Conservation (phyloP, 2,113 vertebrate species). For the Chamaea fasciata region DNA sequence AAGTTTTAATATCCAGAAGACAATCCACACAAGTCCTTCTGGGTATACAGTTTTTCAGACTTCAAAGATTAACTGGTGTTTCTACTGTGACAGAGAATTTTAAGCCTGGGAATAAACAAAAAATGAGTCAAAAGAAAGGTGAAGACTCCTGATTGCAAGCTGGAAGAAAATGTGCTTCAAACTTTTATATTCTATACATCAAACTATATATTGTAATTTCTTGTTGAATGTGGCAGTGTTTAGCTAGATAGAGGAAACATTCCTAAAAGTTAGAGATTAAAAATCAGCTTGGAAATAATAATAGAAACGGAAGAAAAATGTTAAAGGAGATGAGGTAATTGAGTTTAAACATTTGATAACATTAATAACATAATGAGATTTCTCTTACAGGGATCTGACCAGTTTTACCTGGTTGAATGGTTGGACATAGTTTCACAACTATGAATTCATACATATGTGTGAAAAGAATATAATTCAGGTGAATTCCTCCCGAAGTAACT, state of each 20-base stretch:
- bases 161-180: not conserved
- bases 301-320: not conserved
- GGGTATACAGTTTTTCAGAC: not conserved
- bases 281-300: not conserved
- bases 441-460: not conserved
- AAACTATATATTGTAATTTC: not conserved
- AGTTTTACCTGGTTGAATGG: not conserved
- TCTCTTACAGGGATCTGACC: not conserved
- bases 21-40: not conserved
- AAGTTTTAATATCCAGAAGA: not conserved
- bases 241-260: not conserved
- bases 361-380: not conserved
- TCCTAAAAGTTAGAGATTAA: not conserved
- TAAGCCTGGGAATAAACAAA: not conserved
- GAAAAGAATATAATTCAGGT: not conserved
- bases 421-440: not conserved
- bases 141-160: accelerated
- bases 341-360: not conserved
- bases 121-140: not conserved
- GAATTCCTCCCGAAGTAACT: not conserved
- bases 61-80: not conserved
- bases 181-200: not conserved
- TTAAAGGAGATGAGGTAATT: not conserved
- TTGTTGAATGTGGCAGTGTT: not conserved
- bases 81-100: not conserved